These are phyloP conservation scores for Chelon auratus DNA, from an alignment of 2,797 vertebrate genomes.

Conservation along the genomic window DNA sequence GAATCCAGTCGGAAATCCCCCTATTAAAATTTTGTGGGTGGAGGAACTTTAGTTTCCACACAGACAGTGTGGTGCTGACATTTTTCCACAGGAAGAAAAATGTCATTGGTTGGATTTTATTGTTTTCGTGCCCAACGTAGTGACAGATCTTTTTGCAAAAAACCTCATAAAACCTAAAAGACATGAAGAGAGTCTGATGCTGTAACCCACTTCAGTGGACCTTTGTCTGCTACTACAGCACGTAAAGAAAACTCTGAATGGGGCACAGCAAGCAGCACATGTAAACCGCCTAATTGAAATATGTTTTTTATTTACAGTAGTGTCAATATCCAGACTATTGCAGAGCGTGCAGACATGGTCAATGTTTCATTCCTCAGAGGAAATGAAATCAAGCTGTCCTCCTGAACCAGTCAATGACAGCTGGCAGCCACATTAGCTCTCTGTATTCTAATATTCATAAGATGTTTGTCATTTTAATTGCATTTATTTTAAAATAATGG, in stretches of 20 bases:
- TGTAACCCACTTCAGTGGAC: neutral
- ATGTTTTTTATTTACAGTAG: conserved; percentile 37
- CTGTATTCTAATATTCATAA: conserved; percentile 11
- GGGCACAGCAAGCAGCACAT: conserved; percentile 31
- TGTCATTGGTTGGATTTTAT: no score
- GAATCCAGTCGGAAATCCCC: no score
- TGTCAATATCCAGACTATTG: conserved; percentile 49
- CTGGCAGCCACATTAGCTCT: conserved; percentile 22
- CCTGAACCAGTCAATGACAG: conserved; percentile 51
- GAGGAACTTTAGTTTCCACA: no score
- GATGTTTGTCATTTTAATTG: neutral
- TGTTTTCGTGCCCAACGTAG: no score
- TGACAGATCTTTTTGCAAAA: no score
- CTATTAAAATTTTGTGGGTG: no score
- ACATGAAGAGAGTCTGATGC: neutral
- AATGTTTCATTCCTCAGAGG: conserved; percentile 59
- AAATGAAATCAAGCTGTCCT: conserved; percentile 62
- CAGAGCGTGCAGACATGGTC: conserved; percentile 40
- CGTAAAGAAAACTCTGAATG: conserved; percentile 21
- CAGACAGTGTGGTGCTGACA: no score
- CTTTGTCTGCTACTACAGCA: neutral
- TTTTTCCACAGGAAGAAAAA: no score
- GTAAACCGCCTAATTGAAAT: conserved; percentile 61
- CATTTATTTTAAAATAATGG: neutral
- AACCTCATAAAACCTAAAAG: no score